phyloP scores from a whole-genome alignment of 2,113 vertebrate species.

The Triplophysa rosa region DNA sequence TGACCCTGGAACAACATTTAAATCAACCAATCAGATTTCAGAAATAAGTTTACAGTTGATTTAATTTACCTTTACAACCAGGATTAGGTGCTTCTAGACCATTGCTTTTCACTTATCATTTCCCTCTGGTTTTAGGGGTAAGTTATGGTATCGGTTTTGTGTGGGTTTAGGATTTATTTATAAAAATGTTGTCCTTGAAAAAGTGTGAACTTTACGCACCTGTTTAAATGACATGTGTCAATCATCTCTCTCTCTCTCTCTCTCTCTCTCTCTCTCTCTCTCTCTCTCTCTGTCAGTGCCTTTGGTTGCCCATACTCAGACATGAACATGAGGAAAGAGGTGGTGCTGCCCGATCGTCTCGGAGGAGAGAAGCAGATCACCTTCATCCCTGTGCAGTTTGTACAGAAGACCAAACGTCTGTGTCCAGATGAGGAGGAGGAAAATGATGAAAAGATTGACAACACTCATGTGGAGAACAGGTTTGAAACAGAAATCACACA shows the following conservation, averaged over 20 bases:
- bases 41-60: too few relatives aligned
- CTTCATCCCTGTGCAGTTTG: conserved; percentile 64
- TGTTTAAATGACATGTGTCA: not conserved
- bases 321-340: conserved; percentile 75
- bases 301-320: conserved; percentile 82
- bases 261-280: not conserved
- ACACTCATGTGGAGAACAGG: conserved; percentile 54
- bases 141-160: too few relatives aligned
- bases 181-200: too few relatives aligned
- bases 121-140: too few relatives aligned
- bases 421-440: conserved; percentile 49
- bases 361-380: conserved; percentile 68
- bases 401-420: conserved; percentile 59
- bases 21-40: too few relatives aligned
- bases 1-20: too few relatives aligned
- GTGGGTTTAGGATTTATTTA: too few relatives aligned
- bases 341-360: conserved; percentile 72
- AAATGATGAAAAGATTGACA: conserved; percentile 41
- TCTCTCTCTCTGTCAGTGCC: conserved; percentile 59
- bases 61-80: too few relatives aligned
- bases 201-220: too few relatives aligned
- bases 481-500: conserved; percentile 24
- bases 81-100: too few relatives aligned
- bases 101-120: too few relatives aligned
- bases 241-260: not conserved